Evolutionary conservation across 2,797 vertebrate species (phyloP).

Genomic region (Pteropus rufus): DNA sequence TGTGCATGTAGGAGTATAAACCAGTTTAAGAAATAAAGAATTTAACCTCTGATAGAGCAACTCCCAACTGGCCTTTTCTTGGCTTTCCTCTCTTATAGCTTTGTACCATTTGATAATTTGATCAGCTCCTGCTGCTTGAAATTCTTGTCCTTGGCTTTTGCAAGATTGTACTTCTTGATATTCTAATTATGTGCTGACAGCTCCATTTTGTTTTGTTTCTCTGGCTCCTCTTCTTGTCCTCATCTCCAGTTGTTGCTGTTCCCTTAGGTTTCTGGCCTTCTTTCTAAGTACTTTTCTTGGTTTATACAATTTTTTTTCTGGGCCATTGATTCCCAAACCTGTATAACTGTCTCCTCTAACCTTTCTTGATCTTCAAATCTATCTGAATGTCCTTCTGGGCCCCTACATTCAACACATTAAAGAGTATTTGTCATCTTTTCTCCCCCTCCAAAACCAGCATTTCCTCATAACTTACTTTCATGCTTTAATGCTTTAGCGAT

Average conservation of each 20-base stretch:
- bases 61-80: background rate
- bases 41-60: background rate
- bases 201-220: slow-evolving; percentile 28
- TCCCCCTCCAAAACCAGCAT: background rate
- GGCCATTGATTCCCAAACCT: background rate
- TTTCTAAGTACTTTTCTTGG: slow-evolving; percentile 26
- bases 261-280: background rate
- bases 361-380: background rate
- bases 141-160: slow-evolving; percentile 22
- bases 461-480: background rate
- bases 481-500: slow-evolving; percentile 13
- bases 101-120: slow-evolving; percentile 14
- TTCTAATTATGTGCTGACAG: slow-evolving; percentile 27
- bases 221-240: background rate
- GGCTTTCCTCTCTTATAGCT: background rate
- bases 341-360: background rate
- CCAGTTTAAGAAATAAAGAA: background rate
- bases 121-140: background rate
- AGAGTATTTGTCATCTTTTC: background rate
- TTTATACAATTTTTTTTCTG: slow-evolving; percentile 43
- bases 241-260: background rate
- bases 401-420: background rate
- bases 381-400: background rate
- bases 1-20: background rate
- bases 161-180: background rate